Percentiles rank a stretch among this genome's conserved stretches.
Evolutionary conservation across 2,888 invertebrate species (phyloP).

Genomic region (Eubasilissa splendida): DNA sequence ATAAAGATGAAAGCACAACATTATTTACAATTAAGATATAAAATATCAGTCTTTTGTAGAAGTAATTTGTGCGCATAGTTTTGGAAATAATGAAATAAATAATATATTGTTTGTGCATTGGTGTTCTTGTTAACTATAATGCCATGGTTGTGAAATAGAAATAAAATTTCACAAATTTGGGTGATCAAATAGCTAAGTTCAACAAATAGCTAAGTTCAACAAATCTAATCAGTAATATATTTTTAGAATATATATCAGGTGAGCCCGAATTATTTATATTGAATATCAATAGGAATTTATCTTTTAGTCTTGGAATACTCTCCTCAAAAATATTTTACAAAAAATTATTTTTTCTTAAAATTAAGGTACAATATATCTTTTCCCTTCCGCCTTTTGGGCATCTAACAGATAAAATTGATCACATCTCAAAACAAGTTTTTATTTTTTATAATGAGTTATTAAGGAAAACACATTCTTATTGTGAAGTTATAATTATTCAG

Average conservation of each 20-base stretch:
- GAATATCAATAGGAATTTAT: too few species aligned
- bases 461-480: too few species aligned
- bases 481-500: too few species aligned
- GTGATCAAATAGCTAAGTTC: background rate
- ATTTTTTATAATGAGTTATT: too few species aligned
- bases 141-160: background rate
- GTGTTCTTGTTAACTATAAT: background rate
- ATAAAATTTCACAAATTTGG: background rate
- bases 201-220: too few species aligned
- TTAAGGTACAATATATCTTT: background rate
- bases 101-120: background rate
- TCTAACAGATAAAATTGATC: too few species aligned
- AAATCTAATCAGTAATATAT: too few species aligned
- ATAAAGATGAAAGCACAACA: conserved; percentile 15
- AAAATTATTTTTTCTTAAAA: background rate
- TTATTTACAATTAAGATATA: conserved; percentile 4
- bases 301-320: conserved; percentile 25
- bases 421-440: too few species aligned
- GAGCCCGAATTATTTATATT: too few species aligned
- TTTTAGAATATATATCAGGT: too few species aligned
- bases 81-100: background rate
- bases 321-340: conserved; percentile 30
- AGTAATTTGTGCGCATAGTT: too few species aligned
- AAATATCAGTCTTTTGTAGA: conserved; percentile 11
- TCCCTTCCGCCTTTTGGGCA: too few species aligned